Base-by-base conservation (phyloP, 2,113 vertebrate genomes). In the Pelodiscus sinensis region DNA sequence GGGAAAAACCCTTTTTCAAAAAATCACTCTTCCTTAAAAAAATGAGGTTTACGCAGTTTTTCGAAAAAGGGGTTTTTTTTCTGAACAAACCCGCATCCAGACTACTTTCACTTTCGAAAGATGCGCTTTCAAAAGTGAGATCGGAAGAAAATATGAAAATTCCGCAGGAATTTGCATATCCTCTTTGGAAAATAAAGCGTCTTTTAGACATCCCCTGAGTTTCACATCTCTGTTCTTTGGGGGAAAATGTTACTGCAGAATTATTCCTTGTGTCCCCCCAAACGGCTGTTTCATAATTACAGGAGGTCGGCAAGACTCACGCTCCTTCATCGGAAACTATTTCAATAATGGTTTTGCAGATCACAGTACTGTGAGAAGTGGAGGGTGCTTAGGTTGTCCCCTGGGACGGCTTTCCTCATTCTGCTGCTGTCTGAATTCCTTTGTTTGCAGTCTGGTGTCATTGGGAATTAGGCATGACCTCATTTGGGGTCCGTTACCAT, bases 401-500 rank as follows among this genome's bases (percentile, higher is more conserved):
- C 50, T 9, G 31, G 50, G 18, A 79, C 14, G 31, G 11, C 8
- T 92, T 92, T 84, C 78, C 21, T 57, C 44, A 18, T 65, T 18
- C 44, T 57, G 9, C 68, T 91, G 58, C 81, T 91, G 88, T 85
- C n/a, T 87, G 52, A 86, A 31, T 21, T 82, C 50, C 54, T 87
- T 19, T 93, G 38, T 93, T 96, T 87, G 79, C 81, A 75, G 57
- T 68, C 6, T 44, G 22, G 4, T 93, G 19, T 82, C 79, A 31
- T 25, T 88, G 90, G 92, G 73, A 93, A 93, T 88, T 88, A 58
- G 90, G 8, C 13, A 24, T 71, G 27, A 3, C 84, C 68, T 81
- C 52, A 90, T 79, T 44, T 35, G 55, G 51, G 51, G 24, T 35
- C 0, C 0, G 1, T 60, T 85, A 82, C 68, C 54, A 9, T 94